These are phyloP conservation scores for Dyspetes luteomarginatus DNA, from an alignment of 2,888 invertebrate genomes.

Conservation along the genomic window DNA sequence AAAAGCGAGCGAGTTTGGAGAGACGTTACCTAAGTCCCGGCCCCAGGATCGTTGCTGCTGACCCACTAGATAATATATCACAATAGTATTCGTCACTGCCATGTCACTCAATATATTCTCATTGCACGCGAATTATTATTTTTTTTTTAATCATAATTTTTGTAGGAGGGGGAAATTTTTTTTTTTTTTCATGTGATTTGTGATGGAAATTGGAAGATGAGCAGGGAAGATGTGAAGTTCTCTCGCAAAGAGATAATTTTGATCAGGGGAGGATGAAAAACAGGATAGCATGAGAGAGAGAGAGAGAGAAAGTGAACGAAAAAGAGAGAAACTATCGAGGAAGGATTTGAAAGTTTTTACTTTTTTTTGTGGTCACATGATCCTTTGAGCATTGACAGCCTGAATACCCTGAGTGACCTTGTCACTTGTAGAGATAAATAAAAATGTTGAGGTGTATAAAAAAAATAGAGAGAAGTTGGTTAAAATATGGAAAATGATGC, in stretches of 20 bases:
- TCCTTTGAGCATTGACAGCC: conserved; percentile 29
- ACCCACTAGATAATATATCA: conserved; percentile 85
- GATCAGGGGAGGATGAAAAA: conserved; percentile 17
- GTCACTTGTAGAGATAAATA: conserved; percentile 23
- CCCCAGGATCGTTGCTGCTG: conserved; percentile 87
- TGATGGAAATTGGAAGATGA: conserved; percentile 10
- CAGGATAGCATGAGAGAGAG: conserved; percentile 18
- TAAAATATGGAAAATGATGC: not conserved
- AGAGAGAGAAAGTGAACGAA: conserved; percentile 8
- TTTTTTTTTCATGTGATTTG: conserved; percentile 35
- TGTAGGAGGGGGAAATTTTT: conserved; percentile 18
- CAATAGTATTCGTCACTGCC: conserved; percentile 82
- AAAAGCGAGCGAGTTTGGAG: conserved; percentile 80
- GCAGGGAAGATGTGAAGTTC: conserved; percentile 11
- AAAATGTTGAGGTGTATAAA: not conserved
- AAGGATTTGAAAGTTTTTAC: too few species aligned
- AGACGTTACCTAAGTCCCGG: conserved; percentile 86
- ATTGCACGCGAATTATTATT: conserved; percentile 48
- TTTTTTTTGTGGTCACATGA: conserved; percentile 70
- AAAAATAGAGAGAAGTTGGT: not conserved
- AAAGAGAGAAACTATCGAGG: conserved; percentile 34
- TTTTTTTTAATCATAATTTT: conserved; percentile 34
- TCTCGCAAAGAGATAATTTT: not conserved
- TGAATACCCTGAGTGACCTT: conserved; percentile 20
- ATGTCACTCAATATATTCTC: conserved; percentile 75